These are phyloP conservation scores for Hydroisotoma schaefferi DNA, from an alignment of 2,888 invertebrate species.

Conservation along the genomic window DNA sequence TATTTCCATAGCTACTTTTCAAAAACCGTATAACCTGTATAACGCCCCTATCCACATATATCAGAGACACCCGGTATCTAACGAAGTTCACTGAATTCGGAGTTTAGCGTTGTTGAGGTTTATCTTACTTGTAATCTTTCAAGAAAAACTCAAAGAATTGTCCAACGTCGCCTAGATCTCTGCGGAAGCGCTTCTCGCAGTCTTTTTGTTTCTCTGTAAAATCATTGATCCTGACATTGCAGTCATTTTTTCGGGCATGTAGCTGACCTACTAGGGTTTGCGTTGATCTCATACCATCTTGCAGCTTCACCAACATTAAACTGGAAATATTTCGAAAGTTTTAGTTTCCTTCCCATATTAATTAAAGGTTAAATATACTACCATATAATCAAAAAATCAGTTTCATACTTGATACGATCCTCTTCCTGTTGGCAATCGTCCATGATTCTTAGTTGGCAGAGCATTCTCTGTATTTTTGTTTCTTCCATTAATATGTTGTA, in stretches of 20 bases:
- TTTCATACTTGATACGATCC: conserved; percentile 25
- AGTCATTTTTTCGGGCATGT: conserved; percentile 24
- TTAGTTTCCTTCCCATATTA: background rate
- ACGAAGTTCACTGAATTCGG: too few relatives aligned
- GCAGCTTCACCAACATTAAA: conserved; percentile 29
- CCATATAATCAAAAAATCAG: too few relatives aligned
- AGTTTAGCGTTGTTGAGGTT: too few relatives aligned
- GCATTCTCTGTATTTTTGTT: conserved; percentile 35
- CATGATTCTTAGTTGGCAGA: conserved; percentile 35
- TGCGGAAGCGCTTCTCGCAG: conserved; percentile 36
- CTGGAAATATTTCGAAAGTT: conserved; percentile 16
- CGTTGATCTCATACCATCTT: conserved; percentile 40
- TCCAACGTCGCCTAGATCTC: conserved; percentile 46
- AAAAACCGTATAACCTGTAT: too few relatives aligned
- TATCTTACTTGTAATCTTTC: conserved; percentile 44
- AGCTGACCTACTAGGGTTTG: conserved; percentile 37
- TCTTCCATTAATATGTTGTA: conserved; percentile 44
- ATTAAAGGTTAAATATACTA: background rate
- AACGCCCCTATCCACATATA: too few relatives aligned
- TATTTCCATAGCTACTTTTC: too few relatives aligned
- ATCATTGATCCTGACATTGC: conserved; percentile 33
- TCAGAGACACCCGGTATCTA: too few relatives aligned
- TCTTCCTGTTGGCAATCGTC: conserved; percentile 35
- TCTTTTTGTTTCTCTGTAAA: conserved; percentile 33
- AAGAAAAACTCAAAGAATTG: conserved; percentile 41